Evolutionary conservation across 2,113 vertebrate genomes (phyloP).

Genomic region (Oreochromis tanganicae): DNA sequence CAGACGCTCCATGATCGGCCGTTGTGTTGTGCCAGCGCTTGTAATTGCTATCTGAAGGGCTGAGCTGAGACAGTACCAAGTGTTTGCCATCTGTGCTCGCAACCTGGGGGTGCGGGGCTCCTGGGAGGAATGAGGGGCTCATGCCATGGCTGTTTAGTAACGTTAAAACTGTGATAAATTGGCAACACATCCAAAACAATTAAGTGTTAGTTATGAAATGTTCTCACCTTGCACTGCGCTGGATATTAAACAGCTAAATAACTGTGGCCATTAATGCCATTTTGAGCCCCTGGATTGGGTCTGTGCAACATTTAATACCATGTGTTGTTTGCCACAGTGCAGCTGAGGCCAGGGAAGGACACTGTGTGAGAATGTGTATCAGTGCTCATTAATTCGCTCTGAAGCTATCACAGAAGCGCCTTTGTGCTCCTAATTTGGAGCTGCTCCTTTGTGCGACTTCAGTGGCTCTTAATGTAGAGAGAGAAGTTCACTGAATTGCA

Average conservation of each 20-base stretch:
- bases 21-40: background rate
- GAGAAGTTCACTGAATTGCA: slow-evolving; percentile 52
- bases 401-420: slow-evolving; percentile 65
- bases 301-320: background rate
- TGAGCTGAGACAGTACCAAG: slow-evolving; percentile 25
- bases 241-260: background rate
- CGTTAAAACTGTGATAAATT: slow-evolving; percentile 12
- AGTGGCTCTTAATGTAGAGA: slow-evolving; percentile 60
- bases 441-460: slow-evolving; percentile 68
- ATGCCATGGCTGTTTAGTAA: slow-evolving; percentile 16
- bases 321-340: slow-evolving; percentile 4
- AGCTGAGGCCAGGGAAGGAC: slow-evolving; percentile 41
- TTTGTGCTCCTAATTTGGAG: slow-evolving; percentile 72
- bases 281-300: background rate
- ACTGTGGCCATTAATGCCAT: background rate
- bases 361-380: slow-evolving; percentile 65
- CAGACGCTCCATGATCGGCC: background rate
- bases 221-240: background rate
- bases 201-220: background rate
- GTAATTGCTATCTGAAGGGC: background rate
- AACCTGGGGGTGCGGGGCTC: background rate
- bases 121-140: background rate
- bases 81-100: slow-evolving; percentile 51
- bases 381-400: slow-evolving; percentile 68
- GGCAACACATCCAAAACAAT: background rate